Base-by-base conservation (phyloP, 2,797 vertebrate genomes). In the Moxostoma hubbsi region DNA sequence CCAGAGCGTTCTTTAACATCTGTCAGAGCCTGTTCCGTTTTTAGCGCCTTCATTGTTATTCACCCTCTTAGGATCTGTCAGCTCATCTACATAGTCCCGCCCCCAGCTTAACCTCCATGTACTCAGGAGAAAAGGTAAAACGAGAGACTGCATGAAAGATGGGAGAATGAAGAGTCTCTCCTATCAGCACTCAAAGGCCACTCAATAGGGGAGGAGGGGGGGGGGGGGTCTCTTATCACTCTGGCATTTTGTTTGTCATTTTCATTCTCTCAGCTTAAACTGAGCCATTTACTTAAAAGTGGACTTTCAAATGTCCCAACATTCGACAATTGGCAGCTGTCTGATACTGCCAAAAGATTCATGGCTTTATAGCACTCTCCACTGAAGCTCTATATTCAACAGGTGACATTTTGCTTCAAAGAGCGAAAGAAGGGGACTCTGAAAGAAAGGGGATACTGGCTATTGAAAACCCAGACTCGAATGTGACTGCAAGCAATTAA, bases 211-310 rank as follows among this genome's bases (percentile, higher is more conserved):
- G n/a, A n/a, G n/a, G n/a, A n/a, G n/a, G n/a, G n/a, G n/a, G n/a
- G n/a, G n/a, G n/a, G n/a, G n/a, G n/a, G n/a, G n/a, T n/a, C 83
- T 1, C 53, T 91, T 93, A 94, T 94, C 93, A 83, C 72, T 9
- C 74, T 93, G 93, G 90, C 90, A 94, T 94, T 94, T 93, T 73
- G 54, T 65, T 69, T 71, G 57, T 77, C 47, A 67, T 61, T 79
- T 85, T 67, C 50, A 36, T 63, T 65, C 62, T 81, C 51, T 76
- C 63, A 51, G 70, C 58, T 70, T 36, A 36, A 36, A 36, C 36
- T 36, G 36, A 36, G 36, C 36, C 36, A 36, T 4, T 36, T 76
- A 58, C 62, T 73, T 79, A 59, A 81, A 82, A 81, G 72, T 49
- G 43, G 54, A 77, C 51, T 73, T 81, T 73, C 45, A 78, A 78